Base-by-base conservation (phyloP, 2,797 vertebrate genomes). In the Cyclura pinguis region DNA sequence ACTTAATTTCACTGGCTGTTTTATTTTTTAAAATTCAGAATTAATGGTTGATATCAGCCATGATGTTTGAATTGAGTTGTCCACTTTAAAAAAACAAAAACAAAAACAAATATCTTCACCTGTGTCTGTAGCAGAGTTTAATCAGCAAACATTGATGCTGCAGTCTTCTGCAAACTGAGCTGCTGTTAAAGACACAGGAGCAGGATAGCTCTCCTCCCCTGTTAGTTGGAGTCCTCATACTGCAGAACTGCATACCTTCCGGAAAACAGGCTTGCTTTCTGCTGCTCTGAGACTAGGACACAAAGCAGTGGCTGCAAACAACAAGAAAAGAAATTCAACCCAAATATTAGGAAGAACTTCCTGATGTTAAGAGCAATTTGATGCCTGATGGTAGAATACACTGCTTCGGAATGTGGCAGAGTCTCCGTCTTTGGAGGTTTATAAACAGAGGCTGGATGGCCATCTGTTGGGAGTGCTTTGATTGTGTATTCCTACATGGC, bases 121-220 rank as follows among this genome's bases (percentile, higher is more conserved):
- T 74, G 24, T 82, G 24, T 7, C 50, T 72, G 72, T 57, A 20
- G 55, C 67, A 74, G 52, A 12, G 12, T 27, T 82, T 82, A 35
- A 69, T 50, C 18, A 76, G 18, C 12, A 76, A 35, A 29, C 47
- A 47, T 55, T 80, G 13, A 8, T 81, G 32, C 38, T 35, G 18
- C 67, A 24, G 69, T 50, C 50, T 64, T 64, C 72, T 50, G 72
- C 27, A 76, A 32, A n/a, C 69, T 32, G 55, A 80, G 77, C 42
- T 80, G 47, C 59, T 88, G 59, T 52, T 35, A 87, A 87, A 87
- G n/a, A 24, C n/a, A 59, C 22, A 38, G 84, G 50, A 59, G 50
- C 2, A 74, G 10, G 24, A 24, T 64, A 47, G n/a, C 1, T 9
- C 38, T 3, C 42, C 6, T 22, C 73, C 6, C 9, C 7, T 29